A percentile compares a stretch with the other conserved stretches of the same genome.
These are phyloP conservation scores for Chunga burmeisteri DNA, from an alignment of 2,113 vertebrate species.

Conservation along the genomic window DNA sequence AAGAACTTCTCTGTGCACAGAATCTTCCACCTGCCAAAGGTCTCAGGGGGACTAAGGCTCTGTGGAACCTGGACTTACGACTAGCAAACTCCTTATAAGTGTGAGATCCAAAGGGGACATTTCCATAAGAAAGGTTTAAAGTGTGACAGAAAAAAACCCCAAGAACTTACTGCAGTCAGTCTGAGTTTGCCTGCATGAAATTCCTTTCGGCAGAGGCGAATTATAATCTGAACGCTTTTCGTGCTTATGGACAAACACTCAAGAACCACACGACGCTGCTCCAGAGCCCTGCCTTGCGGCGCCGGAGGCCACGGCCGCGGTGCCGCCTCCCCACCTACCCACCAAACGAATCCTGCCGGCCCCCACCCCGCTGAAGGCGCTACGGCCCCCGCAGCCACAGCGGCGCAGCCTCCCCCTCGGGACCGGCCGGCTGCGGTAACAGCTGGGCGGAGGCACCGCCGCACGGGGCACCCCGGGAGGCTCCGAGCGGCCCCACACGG, in stretches of 20 bases:
- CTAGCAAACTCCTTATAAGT: fast-evolving
- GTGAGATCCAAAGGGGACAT: fast-evolving
- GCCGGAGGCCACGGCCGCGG: neutral
- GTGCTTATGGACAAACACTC: neutral
- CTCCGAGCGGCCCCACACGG: neutral
- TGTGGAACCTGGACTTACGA: fast-evolving
- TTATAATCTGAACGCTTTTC: fast-evolving
- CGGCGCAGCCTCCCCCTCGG: neutral
- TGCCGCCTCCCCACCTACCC: neutral
- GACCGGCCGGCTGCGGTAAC: neutral
- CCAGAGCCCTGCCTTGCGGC: fast-evolving
- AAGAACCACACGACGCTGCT: fast-evolving
- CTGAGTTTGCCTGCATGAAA: neutral
- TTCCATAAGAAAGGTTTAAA: neutral
- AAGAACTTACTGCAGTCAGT: neutral
- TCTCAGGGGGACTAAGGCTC: fast-evolving
- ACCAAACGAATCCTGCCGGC: fast-evolving
- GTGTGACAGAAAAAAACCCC: too few relatives aligned
- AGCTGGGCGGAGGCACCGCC: neutral
- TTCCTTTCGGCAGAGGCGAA: neutral
- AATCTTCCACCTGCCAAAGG: neutral
- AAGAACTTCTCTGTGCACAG: fast-evolving
- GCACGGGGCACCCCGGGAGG: too few relatives aligned
- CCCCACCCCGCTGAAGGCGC: neutral
- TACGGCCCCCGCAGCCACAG: neutral